Evolutionary conservation across 2,113 vertebrate genomes (phyloP), one percentile per base, ranked within the genome.

Genomic region (Gymnocephalus cernua): DNA sequence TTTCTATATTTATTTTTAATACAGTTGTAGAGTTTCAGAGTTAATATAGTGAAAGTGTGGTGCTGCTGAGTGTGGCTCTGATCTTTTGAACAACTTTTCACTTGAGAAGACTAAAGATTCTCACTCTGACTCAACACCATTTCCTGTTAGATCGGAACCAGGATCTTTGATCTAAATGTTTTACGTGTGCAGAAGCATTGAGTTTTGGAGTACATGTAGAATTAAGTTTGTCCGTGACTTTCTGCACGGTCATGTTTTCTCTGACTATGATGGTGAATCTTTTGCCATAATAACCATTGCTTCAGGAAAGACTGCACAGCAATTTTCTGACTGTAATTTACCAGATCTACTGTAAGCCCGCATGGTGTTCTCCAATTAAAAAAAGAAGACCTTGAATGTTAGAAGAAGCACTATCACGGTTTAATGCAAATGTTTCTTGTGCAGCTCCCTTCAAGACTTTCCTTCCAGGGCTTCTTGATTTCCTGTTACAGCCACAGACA

Each of bases 381-480:
- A 23, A 0, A 65, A 29, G 62, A 56, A 4, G 3, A 54, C 23
- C 35, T 45, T 56, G 18, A 64, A 16, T 15, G 23, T 32, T 32
- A 6, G 45, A 57, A 32, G 38, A 76, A 66, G 38, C 61, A 44
- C 32, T 38, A 44, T 14, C 1, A 8, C 58, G 12, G 62, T 23
- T 41, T 25, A 45, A 48, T 53, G 16, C 10, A 25, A 32, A 48
- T 6, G 35, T 63, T 27, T 54, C 35, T 45, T n/a, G 58, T 38
- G 45, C 27, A 11, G 23, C 18, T 47, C 41, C 25, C 35, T 66
- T 56, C 25, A 48, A 57, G 10, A 29, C 38, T 27, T 51, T 51
- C 29, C 29, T 69, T 62, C n/a, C 32, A 61, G 45, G 3, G 16
- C 44, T 41, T 27, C n/a, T 53, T 70, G 47, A 79, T 47, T 56